phyloP scores from a whole-genome alignment of 2,888 invertebrate species.

The Prosopocoilus inquinatus region DNA sequence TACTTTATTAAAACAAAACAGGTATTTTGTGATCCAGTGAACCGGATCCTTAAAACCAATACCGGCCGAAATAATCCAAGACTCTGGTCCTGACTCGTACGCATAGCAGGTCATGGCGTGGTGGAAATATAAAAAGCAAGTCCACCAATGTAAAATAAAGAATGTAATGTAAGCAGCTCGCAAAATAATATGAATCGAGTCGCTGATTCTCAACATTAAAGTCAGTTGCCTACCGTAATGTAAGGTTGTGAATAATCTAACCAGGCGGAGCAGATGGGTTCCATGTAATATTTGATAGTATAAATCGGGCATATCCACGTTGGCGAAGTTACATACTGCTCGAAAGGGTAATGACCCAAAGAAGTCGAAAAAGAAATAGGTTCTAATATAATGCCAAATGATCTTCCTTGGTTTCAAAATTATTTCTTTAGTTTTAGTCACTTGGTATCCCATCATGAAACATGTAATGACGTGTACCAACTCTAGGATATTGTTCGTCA shows the following conservation, averaged over 20 bases:
- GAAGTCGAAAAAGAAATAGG: slow-evolving; percentile 28
- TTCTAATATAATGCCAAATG: slow-evolving; percentile 18
- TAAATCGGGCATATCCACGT: slow-evolving; percentile 9
- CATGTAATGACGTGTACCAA: slow-evolving; percentile 28
- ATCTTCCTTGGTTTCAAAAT: slow-evolving; percentile 23
- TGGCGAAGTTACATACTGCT: neutral
- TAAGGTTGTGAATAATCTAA: slow-evolving; percentile 7
- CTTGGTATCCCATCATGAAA: slow-evolving; percentile 41
- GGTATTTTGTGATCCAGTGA: slow-evolving; percentile 7
- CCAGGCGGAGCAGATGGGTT: slow-evolving; percentile 12
- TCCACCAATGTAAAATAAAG: slow-evolving; percentile 15
- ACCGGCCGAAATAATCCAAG: slow-evolving; percentile 9
- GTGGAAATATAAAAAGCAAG: slow-evolving; percentile 12
- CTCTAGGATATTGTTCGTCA: slow-evolving; percentile 28
- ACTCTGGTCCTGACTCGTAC: slow-evolving; percentile 3
- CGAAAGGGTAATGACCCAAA: slow-evolving; percentile 16
- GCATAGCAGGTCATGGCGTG: slow-evolving; percentile 8
- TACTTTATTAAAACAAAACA: slow-evolving; percentile 12
- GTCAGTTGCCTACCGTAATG: slow-evolving; percentile 11
- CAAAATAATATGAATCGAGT: slow-evolving; percentile 7
- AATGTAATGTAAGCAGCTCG: slow-evolving; percentile 10
- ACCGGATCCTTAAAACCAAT: slow-evolving; percentile 9
- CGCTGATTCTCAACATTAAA: slow-evolving; percentile 7
- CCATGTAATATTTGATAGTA: slow-evolving; percentile 11
- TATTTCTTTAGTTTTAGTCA: slow-evolving; percentile 29